Conservation (phyloP, 2,888 invertebrate genomes). For the Sinelater perroti region DNA sequence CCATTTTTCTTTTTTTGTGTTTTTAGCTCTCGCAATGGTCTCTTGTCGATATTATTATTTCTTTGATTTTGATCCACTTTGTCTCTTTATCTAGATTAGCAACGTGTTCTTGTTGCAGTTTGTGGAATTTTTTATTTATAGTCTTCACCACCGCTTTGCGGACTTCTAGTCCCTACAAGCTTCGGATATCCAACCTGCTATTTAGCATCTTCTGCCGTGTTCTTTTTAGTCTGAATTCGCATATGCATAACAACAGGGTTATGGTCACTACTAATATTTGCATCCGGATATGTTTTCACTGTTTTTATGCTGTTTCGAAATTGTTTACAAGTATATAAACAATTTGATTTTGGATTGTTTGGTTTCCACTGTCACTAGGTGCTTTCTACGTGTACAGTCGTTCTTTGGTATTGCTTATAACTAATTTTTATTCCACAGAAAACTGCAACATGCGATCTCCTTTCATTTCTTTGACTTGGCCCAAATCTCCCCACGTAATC, state of each 20-base stretch:
- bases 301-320: no score
- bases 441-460: slow-evolving; percentile 4
- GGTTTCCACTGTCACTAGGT: no score
- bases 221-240: slow-evolving; percentile 3
- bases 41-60: slow-evolving; percentile 3
- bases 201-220: slow-evolving; percentile 3
- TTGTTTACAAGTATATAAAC: background rate
- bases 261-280: no score
- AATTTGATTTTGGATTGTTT: background rate
- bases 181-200: background rate
- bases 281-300: no score
- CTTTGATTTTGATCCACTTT: slow-evolving; percentile 1
- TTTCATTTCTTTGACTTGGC: background rate
- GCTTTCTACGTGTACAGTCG: background rate
- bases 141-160: background rate
- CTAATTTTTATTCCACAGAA: slow-evolving; percentile 1
- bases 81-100: background rate
- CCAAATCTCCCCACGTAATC: slow-evolving; percentile 4
- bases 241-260: slow-evolving; percentile 7
- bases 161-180: background rate
- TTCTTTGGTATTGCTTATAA: background rate
- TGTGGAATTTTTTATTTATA: no score
- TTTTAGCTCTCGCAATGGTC: slow-evolving; percentile 4
- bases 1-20: no score
- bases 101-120: no score